Base-by-base conservation (phyloP, 2,113 vertebrate species). In the Elanus axillaris region DNA sequence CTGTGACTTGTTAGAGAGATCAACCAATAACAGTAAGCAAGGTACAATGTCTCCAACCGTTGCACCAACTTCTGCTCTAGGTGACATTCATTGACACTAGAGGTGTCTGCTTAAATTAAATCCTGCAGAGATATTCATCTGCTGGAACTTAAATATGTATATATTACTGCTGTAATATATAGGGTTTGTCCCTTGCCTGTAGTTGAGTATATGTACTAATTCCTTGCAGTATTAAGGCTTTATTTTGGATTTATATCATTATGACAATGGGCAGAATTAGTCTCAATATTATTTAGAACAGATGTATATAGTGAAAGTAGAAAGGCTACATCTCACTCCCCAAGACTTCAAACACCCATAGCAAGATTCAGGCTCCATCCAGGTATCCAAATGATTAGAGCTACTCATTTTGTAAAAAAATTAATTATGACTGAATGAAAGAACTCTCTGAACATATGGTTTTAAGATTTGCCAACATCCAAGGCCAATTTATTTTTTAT, bases 391-490 rank as follows among this genome's bases (percentile, higher is more conserved):
- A 13, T 58, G 82, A 87, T 95, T 94, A 84, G 87, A 94, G 81
- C 89, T 76, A 52, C 69, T 95, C 58, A 93, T 94, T 96, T 93
- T 80, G 77, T 71, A 52, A 72, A 93, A 97, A 96, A 97, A 86
- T 96, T 95, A 98, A 98, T 98, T 97, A 97, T 32, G 75, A 84
- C 59, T 1, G 10, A 96, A 96, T 32, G 94, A 97, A 96, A 90
- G 52, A 94, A 95, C 66, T 95, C 96, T 96, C 94, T 85, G 86
- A 98, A 84, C 97, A 96, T 92, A 96, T 64, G 97, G 95, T 38
- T 97, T 94, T 92, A 73, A 71, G 90, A 91, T 94, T 88, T 95
- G 96, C 95, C 96, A 98, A 32, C 62, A 91, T 89, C 56, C 50
- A 64, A 88, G 89, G 84, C 91, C 84, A 93, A 77, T 74, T 95